Conservation (phyloP, 2,113 vertebrate genomes). For the Macheiramphus alcinus region DNA sequence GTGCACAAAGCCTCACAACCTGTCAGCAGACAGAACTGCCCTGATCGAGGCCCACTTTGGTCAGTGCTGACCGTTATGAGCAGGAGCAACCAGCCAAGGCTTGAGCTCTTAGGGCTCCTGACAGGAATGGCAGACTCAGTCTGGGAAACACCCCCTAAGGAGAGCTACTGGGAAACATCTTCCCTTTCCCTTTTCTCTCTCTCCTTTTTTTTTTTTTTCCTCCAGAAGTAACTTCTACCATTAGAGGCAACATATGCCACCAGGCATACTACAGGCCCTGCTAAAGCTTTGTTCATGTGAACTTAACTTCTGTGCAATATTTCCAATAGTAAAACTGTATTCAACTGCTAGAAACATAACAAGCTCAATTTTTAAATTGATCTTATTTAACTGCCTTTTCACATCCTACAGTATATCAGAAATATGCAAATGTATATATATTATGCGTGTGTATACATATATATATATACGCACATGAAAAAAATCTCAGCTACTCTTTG, state of each 20-base stretch:
- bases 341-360: not conserved
- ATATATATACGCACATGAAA: not conserved
- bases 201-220: not conserved
- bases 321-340: not conserved
- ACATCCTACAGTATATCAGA: not conserved
- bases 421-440: not conserved
- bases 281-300: not conserved
- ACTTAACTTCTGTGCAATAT: not conserved
- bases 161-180: not conserved
- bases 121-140: not conserved
- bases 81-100: not conserved
- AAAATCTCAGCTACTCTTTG: not conserved
- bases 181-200: not conserved
- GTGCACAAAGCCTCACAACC: not conserved
- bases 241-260: not conserved
- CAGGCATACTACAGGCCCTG: not conserved
- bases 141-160: not conserved
- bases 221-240: not conserved
- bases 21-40: not conserved
- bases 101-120: not conserved
- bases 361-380: not conserved
- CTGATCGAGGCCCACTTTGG: not conserved
- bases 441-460: not conserved
- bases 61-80: fast-evolving
- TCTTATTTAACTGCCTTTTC: not conserved